Base-by-base conservation (phyloP, 2,797 vertebrate genomes). In the Smutsia temminckii region DNA sequence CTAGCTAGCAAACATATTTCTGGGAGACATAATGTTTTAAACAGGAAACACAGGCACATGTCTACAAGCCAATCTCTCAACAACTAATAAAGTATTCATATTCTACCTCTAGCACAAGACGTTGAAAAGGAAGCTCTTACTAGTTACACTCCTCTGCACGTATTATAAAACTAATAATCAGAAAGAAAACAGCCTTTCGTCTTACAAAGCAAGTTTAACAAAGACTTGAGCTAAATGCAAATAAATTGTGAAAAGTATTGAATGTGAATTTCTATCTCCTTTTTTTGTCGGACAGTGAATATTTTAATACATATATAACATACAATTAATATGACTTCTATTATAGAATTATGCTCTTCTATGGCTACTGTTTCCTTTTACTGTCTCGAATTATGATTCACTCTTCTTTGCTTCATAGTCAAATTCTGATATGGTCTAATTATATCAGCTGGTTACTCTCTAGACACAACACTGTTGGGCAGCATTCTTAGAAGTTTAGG, bases 31-130 rank as follows among this genome's bases (percentile, higher is more conserved):
- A 91, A 91, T 93, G 40, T 94, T 98, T 97, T 86, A 86, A 95
- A 96, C 72, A 98, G 96, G 93, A 97, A 98, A 97, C 75, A 88
- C 3, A 89, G 37, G 92, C 91, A 85, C 3, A 64, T 93, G 81
- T 95, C 96, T 97, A 87, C 0, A 91, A 98, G 92, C 89, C 96
- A 93, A 90, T 97, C 95, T 97, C 94, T 95, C 42, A 57, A 7
- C 93, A 98, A 0, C 91, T 97, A 91, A 97, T 98, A 93, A 96
- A 95, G 94, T 90, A 97, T 97, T 97, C 96, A 96, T 91, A 90
- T 64, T 42, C n/a, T 63, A 88, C 78, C 92, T 32, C 63, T 14
- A 90, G 89, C 80, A 91, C 27, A 85, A 97, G 34, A 66, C 92
- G 34, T 88, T 97, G 72, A 93, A 97, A 98, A 37, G 74, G 59